phyloP scores from a whole-genome alignment of 2,888 invertebrate species.

The Nesidiocoris tenuis region DNA sequence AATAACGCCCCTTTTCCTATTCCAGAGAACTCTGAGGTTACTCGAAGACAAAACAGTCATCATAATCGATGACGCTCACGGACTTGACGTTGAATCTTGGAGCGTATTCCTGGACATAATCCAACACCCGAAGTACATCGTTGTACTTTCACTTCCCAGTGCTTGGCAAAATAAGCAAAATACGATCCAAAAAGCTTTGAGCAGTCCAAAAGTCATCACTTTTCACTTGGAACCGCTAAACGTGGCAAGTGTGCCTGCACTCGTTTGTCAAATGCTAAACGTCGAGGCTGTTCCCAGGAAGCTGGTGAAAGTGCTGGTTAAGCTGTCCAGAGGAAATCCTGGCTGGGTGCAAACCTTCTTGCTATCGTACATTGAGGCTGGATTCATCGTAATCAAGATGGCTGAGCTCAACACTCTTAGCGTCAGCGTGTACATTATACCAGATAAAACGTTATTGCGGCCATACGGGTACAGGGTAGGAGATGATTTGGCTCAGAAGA shows the following conservation, averaged over 20 bases:
- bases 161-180: slow-evolving; percentile 42
- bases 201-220: slow-evolving; percentile 23
- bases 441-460: slow-evolving; percentile 34
- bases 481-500: neutral
- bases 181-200: slow-evolving; percentile 30
- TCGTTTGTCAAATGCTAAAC: slow-evolving; percentile 64
- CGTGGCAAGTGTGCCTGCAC: slow-evolving; percentile 56
- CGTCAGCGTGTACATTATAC: slow-evolving; percentile 29
- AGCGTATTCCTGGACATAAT: slow-evolving; percentile 34
- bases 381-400: slow-evolving; percentile 38
- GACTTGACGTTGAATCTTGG: slow-evolving; percentile 45
- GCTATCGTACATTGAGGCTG: slow-evolving; percentile 45
- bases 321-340: slow-evolving; percentile 49
- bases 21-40: slow-evolving; percentile 32
- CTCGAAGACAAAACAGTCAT: slow-evolving; percentile 41
- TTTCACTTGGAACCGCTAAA: slow-evolving; percentile 56
- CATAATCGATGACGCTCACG: slow-evolving; percentile 47
- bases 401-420: slow-evolving; percentile 27
- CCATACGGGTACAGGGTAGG: neutral
- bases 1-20: slow-evolving; percentile 34
- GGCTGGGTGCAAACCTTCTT: slow-evolving; percentile 49
- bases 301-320: slow-evolving; percentile 55
- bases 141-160: slow-evolving; percentile 41
- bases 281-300: slow-evolving; percentile 61
- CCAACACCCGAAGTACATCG: slow-evolving; percentile 34